Base-by-base conservation (phyloP, 2,113 vertebrate genomes). In the Myotis davidii region DNA sequence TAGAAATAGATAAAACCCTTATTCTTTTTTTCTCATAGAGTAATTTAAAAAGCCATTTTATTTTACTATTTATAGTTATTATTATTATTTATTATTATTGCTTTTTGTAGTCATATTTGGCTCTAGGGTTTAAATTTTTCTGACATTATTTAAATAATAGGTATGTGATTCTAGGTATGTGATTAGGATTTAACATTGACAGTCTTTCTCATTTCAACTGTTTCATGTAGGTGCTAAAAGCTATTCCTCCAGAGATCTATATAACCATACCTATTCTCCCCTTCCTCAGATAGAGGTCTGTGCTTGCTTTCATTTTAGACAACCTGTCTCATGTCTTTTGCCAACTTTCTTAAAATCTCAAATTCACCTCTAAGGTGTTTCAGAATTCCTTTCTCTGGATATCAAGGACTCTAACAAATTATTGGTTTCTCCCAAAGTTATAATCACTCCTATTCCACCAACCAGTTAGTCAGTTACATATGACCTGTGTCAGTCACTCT, bases 1-100 rank as follows among this genome's bases (percentile, higher is more conserved):
- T 74, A 85, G 73, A 96, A 94, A 89, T 74, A 3, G 72, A 85
- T 72, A 70, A 82, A 94, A 92, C 17, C 18, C 2, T 42, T 32
- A 74, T 85, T 95, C 65, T 86, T 70, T 72, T 67, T 79, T 81
- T 18, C 37, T 59, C 32, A 83, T 89, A 27, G 48, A 90, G 39
- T 52, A 93, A 34, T 67, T 82, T 65, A 29, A 90, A 88, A 61
- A 67, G 17, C 2, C 16, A 54, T 83, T 82, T 79, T 59, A 25
- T 56, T 74, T 29, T 37, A 70, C 34, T 64, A 70, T 12, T 67
- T 88, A 65, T 74, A 18, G 45, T 89, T 48, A 20, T 69, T 18
- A 21, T 39, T 37, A 17, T 79, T 54, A 50, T 88, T 78, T 73
- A 5, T 23, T 69, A 54, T 73, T 56, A 7, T 0, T 74, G 2